These are phyloP conservation scores for Larimichthys polyactis DNA, from an alignment of 2,113 vertebrate species.

Conservation along the genomic window DNA sequence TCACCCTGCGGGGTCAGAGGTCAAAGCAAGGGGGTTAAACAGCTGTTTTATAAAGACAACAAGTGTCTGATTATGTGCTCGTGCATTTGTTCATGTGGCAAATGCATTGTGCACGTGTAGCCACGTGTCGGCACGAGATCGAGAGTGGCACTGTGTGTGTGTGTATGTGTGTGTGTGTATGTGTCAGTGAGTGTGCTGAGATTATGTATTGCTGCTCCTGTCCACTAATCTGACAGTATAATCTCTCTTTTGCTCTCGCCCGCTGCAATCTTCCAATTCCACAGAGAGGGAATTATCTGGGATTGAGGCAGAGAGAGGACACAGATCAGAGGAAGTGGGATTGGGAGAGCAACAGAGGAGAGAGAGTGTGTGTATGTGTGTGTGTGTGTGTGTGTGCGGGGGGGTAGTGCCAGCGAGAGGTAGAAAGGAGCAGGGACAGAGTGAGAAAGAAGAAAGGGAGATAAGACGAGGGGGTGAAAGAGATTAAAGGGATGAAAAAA, in stretches of 20 bases:
- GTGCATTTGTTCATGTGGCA: slow-evolving; percentile 69
- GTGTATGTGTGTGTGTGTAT: neutral
- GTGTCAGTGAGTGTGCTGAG: slow-evolving; percentile 59
- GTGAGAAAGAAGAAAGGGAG: neutral
- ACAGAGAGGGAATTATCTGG: slow-evolving; percentile 84
- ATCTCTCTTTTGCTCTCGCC: slow-evolving; percentile 84
- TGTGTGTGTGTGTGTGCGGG: neutral
- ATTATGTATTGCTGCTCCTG: slow-evolving; percentile 82
- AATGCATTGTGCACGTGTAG: slow-evolving; percentile 73
- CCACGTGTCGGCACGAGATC: slow-evolving; percentile 50
- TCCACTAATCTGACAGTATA: slow-evolving; percentile 85
- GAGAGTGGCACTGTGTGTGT: slow-evolving; percentile 19
- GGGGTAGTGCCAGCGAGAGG: slow-evolving; percentile 32
- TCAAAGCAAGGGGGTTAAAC: slow-evolving; percentile 63
- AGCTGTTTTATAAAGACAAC: slow-evolving; percentile 73
- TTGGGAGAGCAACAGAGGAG: slow-evolving; percentile 57
- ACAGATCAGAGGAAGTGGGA: slow-evolving; percentile 77
- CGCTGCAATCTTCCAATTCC: slow-evolving; percentile 83
- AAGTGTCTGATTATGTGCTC: slow-evolving; percentile 65
- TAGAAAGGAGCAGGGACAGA: slow-evolving; percentile 11
- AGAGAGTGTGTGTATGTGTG: neutral
- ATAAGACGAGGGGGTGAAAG: slow-evolving; percentile 14
- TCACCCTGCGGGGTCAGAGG: slow-evolving; percentile 78
- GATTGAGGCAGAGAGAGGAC: slow-evolving; percentile 80
- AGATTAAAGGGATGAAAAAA: slow-evolving; percentile 27